Evolutionary conservation across 2,113 vertebrate species (phyloP), one percentile per base, ranked within the genome.

Genomic region (Procavia capensis): DNA sequence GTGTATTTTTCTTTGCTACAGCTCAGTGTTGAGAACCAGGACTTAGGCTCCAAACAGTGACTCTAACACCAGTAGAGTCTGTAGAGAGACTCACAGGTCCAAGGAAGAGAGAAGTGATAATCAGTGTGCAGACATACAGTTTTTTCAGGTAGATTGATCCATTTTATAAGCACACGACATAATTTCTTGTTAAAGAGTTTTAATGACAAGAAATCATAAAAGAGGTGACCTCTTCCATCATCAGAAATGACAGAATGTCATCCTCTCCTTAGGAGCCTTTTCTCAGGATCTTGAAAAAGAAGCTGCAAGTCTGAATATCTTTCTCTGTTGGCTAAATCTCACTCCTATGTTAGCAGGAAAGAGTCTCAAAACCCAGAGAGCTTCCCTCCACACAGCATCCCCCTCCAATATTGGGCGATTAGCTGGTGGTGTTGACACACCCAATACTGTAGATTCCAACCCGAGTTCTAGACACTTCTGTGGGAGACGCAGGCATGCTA

Each of bases 21-120:
- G 97, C 93, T 94, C 93, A 90, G 41, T 27, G 45, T 57, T 36
- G 70, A 93, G 92, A 94, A 64, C 9, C n/a, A 63, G 89, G 3
- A 84, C 50, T 57, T 59, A 84, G 81, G 29, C n/a, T 90, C 57
- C 72, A 39, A 27, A 39, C 7, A 36, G 61, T 78, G 59, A 45
- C 25, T 59, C 64, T 84, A 72, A 70, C 84, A 29, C 41, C 70
- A 87, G 29, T 41, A 75, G 39, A 14, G 61, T 74, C 66, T 81
- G 9, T 50, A 61, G 19, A 17, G 11, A 74, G 25, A 31, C 82
- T 92, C 54, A 3, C 45, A 85, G 61, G 39, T 16, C 39, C 54
- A 59, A 94, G 54, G 54, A 82, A 66, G 31, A 94, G 36, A 86
- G 36, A 79, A 87, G 39, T 31, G 45, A 59, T 72, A 74, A 66